Evolutionary conservation across 2,888 invertebrate species (phyloP).

Genomic region (Syritta pipiens): DNA sequence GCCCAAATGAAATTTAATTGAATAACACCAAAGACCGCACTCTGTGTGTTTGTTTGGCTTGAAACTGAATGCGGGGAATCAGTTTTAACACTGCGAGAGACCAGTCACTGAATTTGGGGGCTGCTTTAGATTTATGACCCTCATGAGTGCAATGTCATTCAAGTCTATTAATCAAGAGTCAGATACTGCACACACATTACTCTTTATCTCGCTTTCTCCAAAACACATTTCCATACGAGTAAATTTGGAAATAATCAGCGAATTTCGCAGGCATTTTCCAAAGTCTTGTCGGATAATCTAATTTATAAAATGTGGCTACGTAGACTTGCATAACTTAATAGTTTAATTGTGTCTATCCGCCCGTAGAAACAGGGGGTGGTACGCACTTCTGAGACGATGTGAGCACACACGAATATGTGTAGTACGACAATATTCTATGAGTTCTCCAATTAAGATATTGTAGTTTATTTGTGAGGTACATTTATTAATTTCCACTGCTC

Average conservation of each 20-base stretch:
- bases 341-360: constrained; percentile 69
- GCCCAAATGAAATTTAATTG: constrained; percentile 63
- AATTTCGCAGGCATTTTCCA: constrained; percentile 39
- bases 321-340: constrained; percentile 65
- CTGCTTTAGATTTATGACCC: constrained; percentile 67
- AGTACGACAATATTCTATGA: background rate
- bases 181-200: background rate
- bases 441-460: constrained; percentile 32
- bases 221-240: background rate
- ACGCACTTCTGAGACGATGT: constrained; percentile 41
- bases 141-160: constrained; percentile 69
- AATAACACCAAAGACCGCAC: constrained; percentile 41
- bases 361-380: constrained; percentile 44
- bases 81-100: constrained; percentile 33
- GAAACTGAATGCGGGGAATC: constrained; percentile 39
- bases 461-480: too few species aligned
- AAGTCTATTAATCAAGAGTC: constrained; percentile 50
- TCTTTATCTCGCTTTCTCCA: background rate
- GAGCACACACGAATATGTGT: constrained; percentile 8
- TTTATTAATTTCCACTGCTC: constrained; percentile 1
- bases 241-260: constrained; percentile 37
- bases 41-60: constrained; percentile 25
- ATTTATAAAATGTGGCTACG: constrained; percentile 45
- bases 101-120: constrained; percentile 40
- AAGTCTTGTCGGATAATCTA: constrained; percentile 37